Base-by-base conservation (phyloP, 2,113 vertebrate species). In the Ochotona curzoniae region DNA sequence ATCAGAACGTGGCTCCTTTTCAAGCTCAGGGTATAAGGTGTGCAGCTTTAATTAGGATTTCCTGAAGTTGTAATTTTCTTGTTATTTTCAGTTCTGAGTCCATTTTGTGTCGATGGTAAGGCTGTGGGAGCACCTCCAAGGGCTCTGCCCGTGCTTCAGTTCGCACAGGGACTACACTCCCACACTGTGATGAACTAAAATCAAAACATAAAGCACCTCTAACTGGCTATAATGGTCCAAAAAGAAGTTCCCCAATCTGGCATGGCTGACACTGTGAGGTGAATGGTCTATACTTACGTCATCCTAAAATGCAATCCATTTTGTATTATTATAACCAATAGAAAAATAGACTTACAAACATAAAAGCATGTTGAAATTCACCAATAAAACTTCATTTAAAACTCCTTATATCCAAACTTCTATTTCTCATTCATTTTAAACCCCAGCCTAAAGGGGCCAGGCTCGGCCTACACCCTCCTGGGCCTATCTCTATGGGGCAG, bases 71-170 rank as follows among this genome's bases (percentile, higher is more conserved):
- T 76, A 75, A 92, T 94, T 90, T 93, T 81, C 84, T 87, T 66
- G 61, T 94, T 94, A 96, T 95, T 96, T 95, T 94, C 91, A 93
- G 44, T 86, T 61, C 38, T 70, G 32, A 47, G 75, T 85, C 35
- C 57, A 91, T n/a, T 67, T 21, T 93, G 80, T 73, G 38, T 44
- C 73, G 38, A 90, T 0, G 83, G 61, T 61, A 73, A 86, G 89
- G 81, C 57, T 75, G 67, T 54, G 69, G 83, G 83, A 73, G 96
- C 89, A 83, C 75, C 79, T 93, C 96, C 76, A 61, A 91, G 74
- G 57, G 54, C 71, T 81, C 26, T 83, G n/a, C 82, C 51, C 6
- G 32, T 78, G 28, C 84, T 91, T 96, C 74, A 60, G 79, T 25
- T 38, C 44, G 21, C 47, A 76, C 73, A 54, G 44, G 84, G 63